Evolutionary conservation across 2,113 vertebrate species (phyloP), one percentile per base, ranked within the genome.

Genomic region (Capricornis sumatraensis): DNA sequence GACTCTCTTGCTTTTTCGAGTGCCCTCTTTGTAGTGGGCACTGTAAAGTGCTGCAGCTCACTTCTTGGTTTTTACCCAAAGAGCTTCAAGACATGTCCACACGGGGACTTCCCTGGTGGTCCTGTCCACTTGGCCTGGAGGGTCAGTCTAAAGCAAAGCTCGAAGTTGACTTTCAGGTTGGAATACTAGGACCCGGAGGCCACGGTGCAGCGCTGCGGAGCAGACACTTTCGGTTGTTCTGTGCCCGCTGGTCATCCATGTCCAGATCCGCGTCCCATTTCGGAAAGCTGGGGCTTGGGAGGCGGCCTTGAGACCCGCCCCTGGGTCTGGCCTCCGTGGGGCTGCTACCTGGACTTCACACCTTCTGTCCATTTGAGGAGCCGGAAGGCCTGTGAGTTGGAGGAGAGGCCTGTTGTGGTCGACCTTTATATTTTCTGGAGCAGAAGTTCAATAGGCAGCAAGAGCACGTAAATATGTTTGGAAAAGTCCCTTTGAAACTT

Each of bases 191-290:
- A 50, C 5, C 28, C 1, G 2, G 45, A 50, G 28, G 45, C 28
- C 1, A 0, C 1, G 2, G 78, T 81, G 28, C 45, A 50, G 45
- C 0, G 0, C 45, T 79, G 76, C 2, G 2, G 43, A 79, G 27
- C 76, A 79, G 43, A 79, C 27, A 47, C 43, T 79, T 47, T 1
- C 0, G 0, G 28, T 8, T 30, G 1, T 47, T 30, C 45, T 81
- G 78, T 28, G 16, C 78, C 45, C 1, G 8, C 9, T 0, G 16
- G 78, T 81, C 28, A 47, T 81, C 45, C 16, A 2, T 33, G 78
- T 50, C 45, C 78, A 81, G 45, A 33, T 45, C 28, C 9, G 2
- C 2, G 1, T 50, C 2, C 78, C 78, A 6, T 81, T 81, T 81
- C 9, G 33, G 78, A 81, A 81, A 81, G 16, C 8, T 0, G 16